A percentile compares a stretch with the other conserved stretches of the same genome.
These are phyloP conservation scores for Adineta ricciae DNA, from an alignment of 2,888 invertebrate genomes.

Conservation along the genomic window DNA sequence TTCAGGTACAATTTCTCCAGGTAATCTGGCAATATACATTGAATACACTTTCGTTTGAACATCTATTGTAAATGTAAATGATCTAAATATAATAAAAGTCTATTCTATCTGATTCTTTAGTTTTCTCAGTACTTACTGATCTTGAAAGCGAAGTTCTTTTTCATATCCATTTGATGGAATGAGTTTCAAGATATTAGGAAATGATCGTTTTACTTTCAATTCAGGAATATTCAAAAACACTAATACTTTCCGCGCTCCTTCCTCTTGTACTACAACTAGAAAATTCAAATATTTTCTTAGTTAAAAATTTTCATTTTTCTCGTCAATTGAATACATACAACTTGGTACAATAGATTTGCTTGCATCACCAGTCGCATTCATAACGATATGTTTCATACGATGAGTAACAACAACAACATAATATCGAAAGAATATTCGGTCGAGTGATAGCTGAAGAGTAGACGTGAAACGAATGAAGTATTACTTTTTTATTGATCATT, in stretches of 20 bases:
- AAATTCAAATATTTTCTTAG: background rate
- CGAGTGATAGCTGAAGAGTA: background rate
- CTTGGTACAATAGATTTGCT: background rate
- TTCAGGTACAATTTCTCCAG: slow-evolving; percentile 1
- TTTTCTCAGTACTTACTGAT: background rate
- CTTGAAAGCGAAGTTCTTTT: background rate
- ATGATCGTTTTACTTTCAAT: background rate
- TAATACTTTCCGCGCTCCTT: background rate
- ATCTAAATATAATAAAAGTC: background rate
- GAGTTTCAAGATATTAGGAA: background rate
- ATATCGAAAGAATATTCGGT: background rate
- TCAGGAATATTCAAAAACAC: background rate
- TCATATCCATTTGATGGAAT: background rate
- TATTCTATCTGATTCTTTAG: background rate
- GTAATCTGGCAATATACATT: background rate
- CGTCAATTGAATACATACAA: background rate
- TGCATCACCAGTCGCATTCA: background rate
- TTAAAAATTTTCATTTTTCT: background rate
- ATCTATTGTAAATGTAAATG: background rate
- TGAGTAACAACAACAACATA: background rate
- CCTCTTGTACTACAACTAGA: slow-evolving; percentile 17
- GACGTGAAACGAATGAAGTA: background rate
- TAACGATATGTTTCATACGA: background rate
- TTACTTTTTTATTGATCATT: background rate
- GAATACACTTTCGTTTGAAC: slow-evolving; percentile 15